Percentiles rank a stretch among this genome's conserved stretches.
Evolutionary conservation across 1,140 invertebrate genomes (phyloP).

Genomic region (Bombus pascuorum): DNA sequence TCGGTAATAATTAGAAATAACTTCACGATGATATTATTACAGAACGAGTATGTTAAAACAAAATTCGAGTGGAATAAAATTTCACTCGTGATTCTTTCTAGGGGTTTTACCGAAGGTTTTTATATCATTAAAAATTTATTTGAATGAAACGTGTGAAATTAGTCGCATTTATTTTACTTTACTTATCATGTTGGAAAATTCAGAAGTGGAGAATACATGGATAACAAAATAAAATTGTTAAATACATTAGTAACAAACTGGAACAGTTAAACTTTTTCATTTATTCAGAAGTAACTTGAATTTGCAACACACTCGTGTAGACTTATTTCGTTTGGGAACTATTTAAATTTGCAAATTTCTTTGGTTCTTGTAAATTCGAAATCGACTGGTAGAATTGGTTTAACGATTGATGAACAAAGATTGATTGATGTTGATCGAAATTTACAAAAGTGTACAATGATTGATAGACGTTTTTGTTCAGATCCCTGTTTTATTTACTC

Average conservation of each 20-base stretch:
- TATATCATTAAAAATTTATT: neutral
- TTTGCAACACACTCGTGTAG: neutral
- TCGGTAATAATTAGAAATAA: no score
- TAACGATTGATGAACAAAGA: neutral
- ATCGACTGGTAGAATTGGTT: neutral
- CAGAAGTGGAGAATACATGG: neutral
- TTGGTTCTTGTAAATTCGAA: neutral
- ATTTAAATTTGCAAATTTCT: neutral
- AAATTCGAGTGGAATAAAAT: neutral
- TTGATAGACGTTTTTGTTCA: neutral
- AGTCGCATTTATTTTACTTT: no score
- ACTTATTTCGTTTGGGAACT: neutral
- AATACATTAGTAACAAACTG: neutral
- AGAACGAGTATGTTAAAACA: neutral
- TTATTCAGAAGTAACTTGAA: neutral
- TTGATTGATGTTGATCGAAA: constrained; percentile 1
- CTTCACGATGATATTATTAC: neutral
- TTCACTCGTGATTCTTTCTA: neutral
- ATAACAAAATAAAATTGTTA: neutral
- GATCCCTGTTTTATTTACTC: neutral
- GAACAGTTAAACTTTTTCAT: neutral
- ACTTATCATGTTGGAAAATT: neutral
- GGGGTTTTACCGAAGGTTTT: neutral
- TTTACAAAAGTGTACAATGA: neutral
- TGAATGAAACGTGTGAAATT: neutral